Conservation (phyloP, 1,140 invertebrate genomes). For the Bombus impatiens region DNA sequence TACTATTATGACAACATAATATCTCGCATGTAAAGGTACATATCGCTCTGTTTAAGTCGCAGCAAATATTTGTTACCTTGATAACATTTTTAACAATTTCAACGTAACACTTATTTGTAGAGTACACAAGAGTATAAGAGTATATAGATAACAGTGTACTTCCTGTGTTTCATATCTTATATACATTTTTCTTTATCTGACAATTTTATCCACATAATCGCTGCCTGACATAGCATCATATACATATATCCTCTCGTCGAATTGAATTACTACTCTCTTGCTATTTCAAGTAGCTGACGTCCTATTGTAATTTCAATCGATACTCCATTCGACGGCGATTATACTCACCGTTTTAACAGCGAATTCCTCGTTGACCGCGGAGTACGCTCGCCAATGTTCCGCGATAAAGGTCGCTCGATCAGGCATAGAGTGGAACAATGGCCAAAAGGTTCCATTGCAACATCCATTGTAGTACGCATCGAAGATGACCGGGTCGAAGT, state of each 20-base stretch:
- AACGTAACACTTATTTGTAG: background rate
- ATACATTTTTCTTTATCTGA: background rate
- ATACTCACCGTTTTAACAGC: slow-evolving; percentile 88
- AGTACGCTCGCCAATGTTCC: slow-evolving; percentile 93
- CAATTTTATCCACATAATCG: background rate
- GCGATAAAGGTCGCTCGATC: slow-evolving; percentile 89
- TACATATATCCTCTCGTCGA: background rate
- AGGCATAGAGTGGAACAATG: slow-evolving; percentile 95
- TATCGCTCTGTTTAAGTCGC: background rate
- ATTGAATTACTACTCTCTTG: background rate
- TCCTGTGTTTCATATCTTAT: background rate
- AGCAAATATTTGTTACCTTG: background rate
- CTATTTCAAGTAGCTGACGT: background rate
- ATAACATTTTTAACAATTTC: background rate
- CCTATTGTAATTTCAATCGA: background rate
- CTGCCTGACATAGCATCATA: background rate
- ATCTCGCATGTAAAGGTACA: background rate
- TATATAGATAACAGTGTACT: background rate
- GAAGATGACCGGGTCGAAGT: slow-evolving; percentile 88
- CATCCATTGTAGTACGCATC: slow-evolving; percentile 95
- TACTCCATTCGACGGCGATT: background rate
- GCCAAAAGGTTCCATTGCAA: slow-evolving; percentile 96
- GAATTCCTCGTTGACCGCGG: slow-evolving; percentile 91
- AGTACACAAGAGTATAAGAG: background rate
- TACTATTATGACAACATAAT: background rate